A percentile compares a stretch with the other conserved stretches of the same genome.
These are phyloP conservation scores for Cryptoleucopteryx plumbea DNA, from an alignment of 2,113 vertebrate genomes.

Conservation along the genomic window DNA sequence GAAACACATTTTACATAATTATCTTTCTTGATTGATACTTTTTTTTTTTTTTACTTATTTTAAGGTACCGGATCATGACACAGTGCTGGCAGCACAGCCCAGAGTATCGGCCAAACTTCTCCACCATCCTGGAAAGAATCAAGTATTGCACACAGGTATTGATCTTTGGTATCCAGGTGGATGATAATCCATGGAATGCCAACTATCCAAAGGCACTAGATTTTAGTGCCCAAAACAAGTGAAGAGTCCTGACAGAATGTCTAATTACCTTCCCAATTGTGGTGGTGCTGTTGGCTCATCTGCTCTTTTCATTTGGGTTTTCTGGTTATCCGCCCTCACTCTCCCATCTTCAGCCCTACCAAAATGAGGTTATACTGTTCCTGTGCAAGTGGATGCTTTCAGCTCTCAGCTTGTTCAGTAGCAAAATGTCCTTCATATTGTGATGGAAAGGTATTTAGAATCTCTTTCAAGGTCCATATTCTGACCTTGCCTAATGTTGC, in stretches of 20 bases:
- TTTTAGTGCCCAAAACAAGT: background rate
- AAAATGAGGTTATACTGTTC: background rate
- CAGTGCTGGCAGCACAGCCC: slow-evolving; percentile 94
- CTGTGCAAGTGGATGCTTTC: background rate
- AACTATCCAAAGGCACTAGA: background rate
- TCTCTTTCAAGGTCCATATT: background rate
- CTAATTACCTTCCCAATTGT: background rate
- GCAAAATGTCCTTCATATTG: background rate
- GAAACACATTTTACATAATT: background rate
- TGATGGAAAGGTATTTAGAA: background rate
- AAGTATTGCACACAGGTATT: slow-evolving; percentile 89
- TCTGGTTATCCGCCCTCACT: background rate
- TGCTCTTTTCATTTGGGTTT: background rate
- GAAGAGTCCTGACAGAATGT: background rate
- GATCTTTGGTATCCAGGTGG: background rate
- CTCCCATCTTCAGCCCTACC: background rate
- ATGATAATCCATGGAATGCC: background rate
- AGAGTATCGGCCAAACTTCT: slow-evolving; percentile 87
- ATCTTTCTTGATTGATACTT: background rate
- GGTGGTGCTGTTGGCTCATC: background rate
- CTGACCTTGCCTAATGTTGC: background rate
- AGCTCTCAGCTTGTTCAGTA: background rate
- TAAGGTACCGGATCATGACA: slow-evolving; percentile 89
- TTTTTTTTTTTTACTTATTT: background rate
- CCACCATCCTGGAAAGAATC: slow-evolving; percentile 87